A percentile compares a stretch with the other conserved stretches of the same genome.
Evolutionary conservation across 2,797 vertebrate species (phyloP).

Genomic region (Champsocephalus gunnari): DNA sequence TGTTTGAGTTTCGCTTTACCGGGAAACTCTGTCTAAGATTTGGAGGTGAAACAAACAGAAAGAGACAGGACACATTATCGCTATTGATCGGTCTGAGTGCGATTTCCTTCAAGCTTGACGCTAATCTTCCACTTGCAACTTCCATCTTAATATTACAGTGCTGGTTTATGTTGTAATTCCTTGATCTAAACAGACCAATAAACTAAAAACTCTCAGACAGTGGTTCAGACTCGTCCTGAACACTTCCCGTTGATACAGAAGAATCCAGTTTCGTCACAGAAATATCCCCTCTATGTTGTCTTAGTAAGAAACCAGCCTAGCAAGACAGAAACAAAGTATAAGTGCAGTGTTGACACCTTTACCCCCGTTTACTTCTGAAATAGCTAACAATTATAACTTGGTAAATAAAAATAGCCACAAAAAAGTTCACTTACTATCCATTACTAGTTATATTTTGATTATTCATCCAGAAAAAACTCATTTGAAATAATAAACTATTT

Average conservation of each 20-base stretch:
- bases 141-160: constrained; percentile 48
- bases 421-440: neutral
- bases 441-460: no score
- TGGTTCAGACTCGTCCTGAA: neutral
- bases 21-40: constrained; percentile 11
- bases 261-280: neutral
- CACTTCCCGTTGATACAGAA: neutral
- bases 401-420: neutral
- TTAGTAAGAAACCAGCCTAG: neutral
- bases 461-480: neutral
- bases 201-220: neutral
- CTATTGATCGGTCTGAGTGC: constrained; percentile 62
- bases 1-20: constrained; percentile 10
- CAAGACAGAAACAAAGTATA: neutral
- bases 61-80: constrained; percentile 35
- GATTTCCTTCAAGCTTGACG: constrained; percentile 46
- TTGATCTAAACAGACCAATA: constrained; percentile 2
- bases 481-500: neutral
- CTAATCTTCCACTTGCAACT: constrained; percentile 33
- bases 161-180: constrained; percentile 36
- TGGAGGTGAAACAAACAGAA: constrained; percentile 33
- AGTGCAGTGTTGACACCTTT: neutral
- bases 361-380: neutral
- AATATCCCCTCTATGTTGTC: constrained; percentile 1
- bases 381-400: neutral